Percentiles rank a stretch among this genome's conserved stretches.
Conservation (phyloP, 2,797 vertebrate genomes). For the Knipowitschia caucasica region DNA sequence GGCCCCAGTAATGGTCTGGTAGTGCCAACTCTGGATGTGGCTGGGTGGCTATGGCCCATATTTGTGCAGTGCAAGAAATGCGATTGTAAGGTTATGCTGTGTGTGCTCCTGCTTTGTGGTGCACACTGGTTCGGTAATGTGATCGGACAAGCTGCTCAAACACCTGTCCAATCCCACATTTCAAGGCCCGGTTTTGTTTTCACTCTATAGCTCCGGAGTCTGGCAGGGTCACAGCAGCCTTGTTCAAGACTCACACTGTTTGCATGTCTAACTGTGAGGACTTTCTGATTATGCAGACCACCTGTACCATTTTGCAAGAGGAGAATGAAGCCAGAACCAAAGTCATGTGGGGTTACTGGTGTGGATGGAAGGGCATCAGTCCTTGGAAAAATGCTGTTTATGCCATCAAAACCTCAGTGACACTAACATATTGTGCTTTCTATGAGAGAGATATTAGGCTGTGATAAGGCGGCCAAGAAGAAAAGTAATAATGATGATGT, state of each 20-base stretch:
- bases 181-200: constrained; percentile 72
- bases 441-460: constrained; percentile 34
- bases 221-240: constrained; percentile 70
- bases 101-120: constrained; percentile 76
- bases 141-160: constrained; percentile 79
- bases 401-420: constrained; percentile 20
- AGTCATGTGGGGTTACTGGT: constrained; percentile 34
- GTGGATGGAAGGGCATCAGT: constrained; percentile 7
- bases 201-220: constrained; percentile 69
- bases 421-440: constrained; percentile 30
- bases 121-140: constrained; percentile 79
- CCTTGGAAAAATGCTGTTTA: constrained; percentile 33
- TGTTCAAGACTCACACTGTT: constrained; percentile 75
- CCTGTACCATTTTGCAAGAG: constrained; percentile 60
- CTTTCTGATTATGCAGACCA: constrained; percentile 66
- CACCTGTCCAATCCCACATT: constrained; percentile 76
- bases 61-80: constrained; percentile 70
- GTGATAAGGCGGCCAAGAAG: constrained; percentile 26
- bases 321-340: constrained; percentile 38
- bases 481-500: constrained; percentile 53
- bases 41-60: constrained; percentile 62
- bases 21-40: constrained; percentile 64
- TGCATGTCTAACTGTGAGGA: constrained; percentile 65
- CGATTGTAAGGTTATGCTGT: constrained; percentile 83
- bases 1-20: constrained; percentile 64